A percentile compares a stretch with the other conserved stretches of the same genome.
phyloP scores from a whole-genome alignment of 2,888 invertebrate species.

The Onthophagus sagittarius region DNA sequence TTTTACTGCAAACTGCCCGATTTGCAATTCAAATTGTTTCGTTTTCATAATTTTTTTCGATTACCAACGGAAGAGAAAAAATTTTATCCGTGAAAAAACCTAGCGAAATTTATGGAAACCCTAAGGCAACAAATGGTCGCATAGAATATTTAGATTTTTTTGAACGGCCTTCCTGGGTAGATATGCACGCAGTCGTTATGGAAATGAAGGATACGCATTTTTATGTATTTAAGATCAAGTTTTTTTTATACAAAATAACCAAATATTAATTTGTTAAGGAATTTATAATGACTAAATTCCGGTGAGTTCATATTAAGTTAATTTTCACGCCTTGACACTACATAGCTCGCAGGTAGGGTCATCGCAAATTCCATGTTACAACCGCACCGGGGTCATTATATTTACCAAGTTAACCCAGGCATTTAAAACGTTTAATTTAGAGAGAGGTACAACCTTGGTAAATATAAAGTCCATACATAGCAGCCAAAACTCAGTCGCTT shows the following conservation, averaged over 20 bases:
- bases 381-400: neutral
- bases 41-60: neutral
- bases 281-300: neutral
- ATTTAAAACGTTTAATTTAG: neutral
- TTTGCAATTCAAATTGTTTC: neutral
- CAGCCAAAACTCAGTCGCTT: neutral
- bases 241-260: no score
- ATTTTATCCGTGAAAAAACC: neutral
- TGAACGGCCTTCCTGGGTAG: neutral
- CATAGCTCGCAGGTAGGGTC: neutral
- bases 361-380: neutral
- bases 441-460: neutral
- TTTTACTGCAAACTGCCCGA: neutral
- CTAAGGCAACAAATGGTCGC: neutral
- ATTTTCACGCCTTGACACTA: neutral
- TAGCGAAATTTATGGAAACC: neutral
- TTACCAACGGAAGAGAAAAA: neutral
- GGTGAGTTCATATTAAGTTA: neutral
- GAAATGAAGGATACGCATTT: neutral
- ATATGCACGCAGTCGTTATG: neutral
- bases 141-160: neutral
- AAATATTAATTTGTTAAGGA: no score
- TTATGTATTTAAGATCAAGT: no score
- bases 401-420: neutral
- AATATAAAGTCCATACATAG: neutral